Conservation (phyloP, 2,888 invertebrate species). For the Trypoxylon attenuatum region DNA sequence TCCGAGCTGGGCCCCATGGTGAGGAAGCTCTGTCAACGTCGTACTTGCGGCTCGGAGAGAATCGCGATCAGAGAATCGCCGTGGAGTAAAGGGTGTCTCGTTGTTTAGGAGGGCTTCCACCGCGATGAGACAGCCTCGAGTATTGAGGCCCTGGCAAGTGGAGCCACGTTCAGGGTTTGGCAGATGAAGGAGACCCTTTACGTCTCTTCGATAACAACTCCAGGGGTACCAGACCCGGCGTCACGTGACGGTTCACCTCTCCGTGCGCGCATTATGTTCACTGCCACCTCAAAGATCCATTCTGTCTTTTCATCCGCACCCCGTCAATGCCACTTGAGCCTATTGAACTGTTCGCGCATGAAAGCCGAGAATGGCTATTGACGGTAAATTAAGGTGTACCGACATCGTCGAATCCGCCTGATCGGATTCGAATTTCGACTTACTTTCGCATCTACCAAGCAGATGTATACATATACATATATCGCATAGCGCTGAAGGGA, state of each 20-base stretch:
- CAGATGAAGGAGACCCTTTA: slow-evolving; percentile 78
- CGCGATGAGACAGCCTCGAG: slow-evolving; percentile 45
- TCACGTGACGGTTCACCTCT: slow-evolving; percentile 75
- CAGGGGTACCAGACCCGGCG: slow-evolving; percentile 78
- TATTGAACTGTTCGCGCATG: background rate
- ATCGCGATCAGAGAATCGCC: slow-evolving; percentile 32
- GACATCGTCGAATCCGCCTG: too few species aligned
- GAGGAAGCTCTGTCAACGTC: slow-evolving; percentile 22
- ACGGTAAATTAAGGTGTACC: too few species aligned
- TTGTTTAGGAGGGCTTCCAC: slow-evolving; percentile 43
- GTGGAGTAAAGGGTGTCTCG: slow-evolving; percentile 42
- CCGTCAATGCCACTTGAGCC: background rate
- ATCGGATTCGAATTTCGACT: too few species aligned
- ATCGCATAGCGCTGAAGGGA: too few species aligned
- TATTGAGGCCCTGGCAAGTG: slow-evolving; percentile 50
- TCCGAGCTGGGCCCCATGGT: background rate
- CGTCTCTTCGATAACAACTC: slow-evolving; percentile 79
- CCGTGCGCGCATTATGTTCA: slow-evolving; percentile 71
- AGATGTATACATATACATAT: too few species aligned
- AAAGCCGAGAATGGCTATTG: too few species aligned
- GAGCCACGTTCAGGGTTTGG: slow-evolving; percentile 55
- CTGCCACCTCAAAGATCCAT: slow-evolving; percentile 11
- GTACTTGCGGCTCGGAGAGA: slow-evolving; percentile 45
- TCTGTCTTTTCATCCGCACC: background rate
- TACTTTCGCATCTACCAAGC: too few species aligned